These are phyloP conservation scores for Halichoerus grypus DNA, from an alignment of 2,113 vertebrate genomes.

Conservation along the genomic window DNA sequence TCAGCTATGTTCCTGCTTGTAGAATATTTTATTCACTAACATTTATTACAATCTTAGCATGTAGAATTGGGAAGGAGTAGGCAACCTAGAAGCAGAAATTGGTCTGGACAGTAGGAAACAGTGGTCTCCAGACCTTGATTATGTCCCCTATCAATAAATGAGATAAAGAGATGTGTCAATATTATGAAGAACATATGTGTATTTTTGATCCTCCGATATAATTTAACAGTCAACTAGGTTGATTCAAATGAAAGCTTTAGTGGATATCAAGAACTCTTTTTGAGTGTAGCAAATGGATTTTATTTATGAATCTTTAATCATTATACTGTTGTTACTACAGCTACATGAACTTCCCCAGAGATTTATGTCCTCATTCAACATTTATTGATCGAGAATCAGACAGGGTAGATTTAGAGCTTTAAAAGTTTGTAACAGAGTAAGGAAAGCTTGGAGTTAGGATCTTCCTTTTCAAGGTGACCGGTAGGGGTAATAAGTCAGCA, in stretches of 20 bases:
- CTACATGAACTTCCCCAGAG: neutral
- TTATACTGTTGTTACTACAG: neutral
- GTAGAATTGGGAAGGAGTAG: neutral
- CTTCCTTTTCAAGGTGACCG: neutral
- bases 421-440: neutral
- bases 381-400: conserved; percentile 56
- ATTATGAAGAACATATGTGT: neutral
- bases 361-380: conserved; percentile 39
- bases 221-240: neutral
- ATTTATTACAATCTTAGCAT: neutral
- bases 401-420: neutral
- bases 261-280: conserved; percentile 16
- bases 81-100: neutral
- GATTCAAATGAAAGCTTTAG: neutral
- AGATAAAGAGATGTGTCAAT: neutral
- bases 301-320: conserved; percentile 46
- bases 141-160: neutral
- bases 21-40: neutral
- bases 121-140: neutral
- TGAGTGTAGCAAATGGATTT: neutral
- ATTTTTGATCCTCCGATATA: neutral
- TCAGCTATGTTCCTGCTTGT: neutral
- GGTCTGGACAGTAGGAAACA: neutral
- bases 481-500: neutral
- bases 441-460: neutral